Evolutionary conservation across 2,797 vertebrate species (phyloP).

Genomic region (Clangula hyemalis): DNA sequence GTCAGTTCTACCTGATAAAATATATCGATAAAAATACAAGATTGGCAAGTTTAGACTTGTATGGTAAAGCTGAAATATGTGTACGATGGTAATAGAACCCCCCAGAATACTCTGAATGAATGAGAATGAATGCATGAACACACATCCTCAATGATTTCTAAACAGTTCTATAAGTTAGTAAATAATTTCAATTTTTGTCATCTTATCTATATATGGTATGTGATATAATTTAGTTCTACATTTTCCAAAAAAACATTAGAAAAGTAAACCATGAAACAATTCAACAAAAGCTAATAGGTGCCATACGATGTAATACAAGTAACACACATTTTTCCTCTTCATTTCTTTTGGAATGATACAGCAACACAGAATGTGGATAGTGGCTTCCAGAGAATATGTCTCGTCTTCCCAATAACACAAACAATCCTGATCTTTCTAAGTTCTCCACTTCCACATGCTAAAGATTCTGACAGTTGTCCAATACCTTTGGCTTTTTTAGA

Average conservation of each 20-base stretch:
- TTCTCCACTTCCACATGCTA: neutral
- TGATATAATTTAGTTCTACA: neutral
- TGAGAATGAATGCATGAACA: neutral
- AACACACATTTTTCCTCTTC: neutral
- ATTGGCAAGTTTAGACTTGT: neutral
- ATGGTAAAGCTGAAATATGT: fast-evolving
- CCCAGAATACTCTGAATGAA: fast-evolving
- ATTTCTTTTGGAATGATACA: neutral
- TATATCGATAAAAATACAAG: fast-evolving
- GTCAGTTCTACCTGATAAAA: neutral
- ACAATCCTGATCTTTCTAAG: too few species aligned
- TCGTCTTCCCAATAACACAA: neutral
- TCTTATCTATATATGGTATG: fast-evolving
- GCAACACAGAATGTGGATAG: neutral
- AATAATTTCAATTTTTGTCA: neutral
- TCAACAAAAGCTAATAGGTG: neutral
- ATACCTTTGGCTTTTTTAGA: neutral
- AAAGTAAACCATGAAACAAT: neutral
- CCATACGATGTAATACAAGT: neutral
- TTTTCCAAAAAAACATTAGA: neutral
- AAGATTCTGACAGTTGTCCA: neutral
- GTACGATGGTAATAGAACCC: neutral
- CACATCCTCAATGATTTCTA: neutral
- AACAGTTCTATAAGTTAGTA: neutral
- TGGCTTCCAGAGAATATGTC: neutral